Base-by-base conservation (phyloP, 2,113 vertebrate species). In the Zosterops japonicus region DNA sequence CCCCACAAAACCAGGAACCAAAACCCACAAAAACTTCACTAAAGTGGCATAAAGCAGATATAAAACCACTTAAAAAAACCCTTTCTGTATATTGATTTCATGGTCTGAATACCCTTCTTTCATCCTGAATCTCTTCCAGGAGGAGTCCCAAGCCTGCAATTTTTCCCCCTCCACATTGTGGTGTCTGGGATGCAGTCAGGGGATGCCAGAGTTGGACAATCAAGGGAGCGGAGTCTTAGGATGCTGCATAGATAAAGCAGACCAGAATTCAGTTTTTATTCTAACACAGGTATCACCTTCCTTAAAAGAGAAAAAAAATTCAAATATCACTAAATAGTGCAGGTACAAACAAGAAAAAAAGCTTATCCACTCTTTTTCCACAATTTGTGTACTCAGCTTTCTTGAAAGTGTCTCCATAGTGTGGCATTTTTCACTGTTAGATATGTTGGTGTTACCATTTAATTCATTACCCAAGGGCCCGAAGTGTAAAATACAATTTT, bases 401-500 rank as follows among this genome's bases (percentile, higher is more conserved):
- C 44, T 81, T 64, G 49, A 82, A 83, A 92, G 24, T 6, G 8
- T 56, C 60, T 92, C 74, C 56, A 33, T 12, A 52, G 36, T 56
- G 52, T 53, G 33, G 52, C 9, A 5, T 83, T 94, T 90, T 90
- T 86, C 72, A 69, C 22, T 50, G 44, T 60, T 46, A 88, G 57
- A 78, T 71, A 50, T 5, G 14, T 70, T 92, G 83, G 63, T 70
- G 47, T 64, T 90, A 60, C 64, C 56, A 59, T 69, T 88, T 93
- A 90, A 88, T 94, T 96, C 86, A 91, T 82, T 87, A 92, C 78
- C 80, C 70, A 87, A 28, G 55, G 78, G 89, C 87, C 94, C 95
- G 55, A 46, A 92, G 75, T 72, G 61, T 85, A 87, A 97, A 97
- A 97, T 76, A 92, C 59, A 95, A 74, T 95, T 97, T 97, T 94